Conservation (phyloP, 1,140 invertebrate species). For the Oryzaephilus surinamensis region DNA sequence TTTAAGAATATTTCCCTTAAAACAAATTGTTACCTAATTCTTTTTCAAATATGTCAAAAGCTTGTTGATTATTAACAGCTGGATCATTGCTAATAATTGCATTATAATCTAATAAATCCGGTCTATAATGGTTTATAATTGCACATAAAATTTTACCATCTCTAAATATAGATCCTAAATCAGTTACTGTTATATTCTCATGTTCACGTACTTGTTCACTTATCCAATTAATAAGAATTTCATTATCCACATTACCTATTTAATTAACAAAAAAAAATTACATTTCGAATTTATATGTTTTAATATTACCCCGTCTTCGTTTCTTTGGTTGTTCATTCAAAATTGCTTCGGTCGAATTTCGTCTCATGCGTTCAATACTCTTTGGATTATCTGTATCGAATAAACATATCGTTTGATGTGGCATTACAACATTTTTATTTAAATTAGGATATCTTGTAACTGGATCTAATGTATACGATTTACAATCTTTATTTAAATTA, state of each 20-base stretch:
- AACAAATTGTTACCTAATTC: constrained; percentile 39
- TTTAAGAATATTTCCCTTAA: neutral
- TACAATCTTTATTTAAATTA: constrained; percentile 83
- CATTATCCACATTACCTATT: constrained; percentile 50
- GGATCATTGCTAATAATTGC: constrained; percentile 52
- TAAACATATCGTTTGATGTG: constrained; percentile 50
- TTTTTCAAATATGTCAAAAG: constrained; percentile 69
- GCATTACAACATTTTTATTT: constrained; percentile 42
- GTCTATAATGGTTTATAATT: constrained; percentile 76
- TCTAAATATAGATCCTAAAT: constrained; percentile 63
- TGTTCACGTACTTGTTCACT: constrained; percentile 59
- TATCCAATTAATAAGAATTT: constrained; percentile 66
- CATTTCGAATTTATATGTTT: neutral
- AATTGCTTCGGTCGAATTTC: constrained; percentile 27
- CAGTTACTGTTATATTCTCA: constrained; percentile 52
- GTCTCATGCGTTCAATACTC: constrained; percentile 36
- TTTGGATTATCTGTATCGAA: constrained; percentile 49
- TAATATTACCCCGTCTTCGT: constrained; percentile 46
- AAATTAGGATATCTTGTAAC: constrained; percentile 64
- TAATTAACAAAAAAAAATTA: constrained; percentile 2
- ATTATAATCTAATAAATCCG: constrained; percentile 72
- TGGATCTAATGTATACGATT: constrained; percentile 83
- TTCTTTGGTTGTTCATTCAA: constrained; percentile 48
- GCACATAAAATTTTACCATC: constrained; percentile 70
- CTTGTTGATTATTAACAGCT: constrained; percentile 60